Percentiles rank a stretch among this genome's conserved stretches.
These are phyloP conservation scores for Acrocephalus scirpaceus DNA, from an alignment of 2,797 vertebrate species.

Conservation along the genomic window DNA sequence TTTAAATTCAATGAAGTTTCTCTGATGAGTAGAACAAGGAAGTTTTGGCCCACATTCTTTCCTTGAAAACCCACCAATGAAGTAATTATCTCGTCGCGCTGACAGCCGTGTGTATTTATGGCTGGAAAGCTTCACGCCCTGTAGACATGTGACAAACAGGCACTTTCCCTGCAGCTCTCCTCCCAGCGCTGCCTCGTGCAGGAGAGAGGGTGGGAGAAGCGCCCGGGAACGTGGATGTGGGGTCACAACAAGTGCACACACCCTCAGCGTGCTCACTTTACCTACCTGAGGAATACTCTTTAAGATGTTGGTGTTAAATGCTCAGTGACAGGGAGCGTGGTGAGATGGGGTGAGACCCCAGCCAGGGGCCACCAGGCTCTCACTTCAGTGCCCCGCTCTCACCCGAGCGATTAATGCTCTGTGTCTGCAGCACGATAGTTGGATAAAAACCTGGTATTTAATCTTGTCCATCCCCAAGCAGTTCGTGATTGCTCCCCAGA, in stretches of 20 bases:
- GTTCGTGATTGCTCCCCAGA: slow-evolving; percentile 59
- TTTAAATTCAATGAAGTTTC: slow-evolving; percentile 58
- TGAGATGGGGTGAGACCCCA: fast-evolving
- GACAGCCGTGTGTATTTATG: slow-evolving; percentile 31
- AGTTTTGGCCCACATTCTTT: slow-evolving; percentile 36
- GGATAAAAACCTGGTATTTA: slow-evolving; percentile 55
- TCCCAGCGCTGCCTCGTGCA: background rate
- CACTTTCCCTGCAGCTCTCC: background rate
- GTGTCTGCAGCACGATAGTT: background rate
- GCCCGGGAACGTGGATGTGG: fast-evolving
- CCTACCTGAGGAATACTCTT: background rate
- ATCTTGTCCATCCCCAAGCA: slow-evolving; percentile 66
- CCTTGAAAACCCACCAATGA: slow-evolving; percentile 28
- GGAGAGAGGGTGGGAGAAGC: background rate
- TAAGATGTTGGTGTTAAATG: background rate
- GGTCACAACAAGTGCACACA: background rate
- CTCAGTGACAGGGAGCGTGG: background rate
- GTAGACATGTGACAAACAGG: background rate
- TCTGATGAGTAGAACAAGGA: slow-evolving; percentile 40
- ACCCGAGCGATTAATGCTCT: background rate
- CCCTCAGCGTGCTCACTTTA: fast-evolving
- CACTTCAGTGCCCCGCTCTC: background rate
- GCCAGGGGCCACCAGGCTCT: background rate
- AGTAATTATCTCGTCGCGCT: slow-evolving; percentile 46
- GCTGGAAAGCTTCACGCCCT: background rate